Evolutionary conservation across 2,888 invertebrate genomes (phyloP), one percentile per base, ranked within the genome.

Genomic region (Tinea trinotella): DNA sequence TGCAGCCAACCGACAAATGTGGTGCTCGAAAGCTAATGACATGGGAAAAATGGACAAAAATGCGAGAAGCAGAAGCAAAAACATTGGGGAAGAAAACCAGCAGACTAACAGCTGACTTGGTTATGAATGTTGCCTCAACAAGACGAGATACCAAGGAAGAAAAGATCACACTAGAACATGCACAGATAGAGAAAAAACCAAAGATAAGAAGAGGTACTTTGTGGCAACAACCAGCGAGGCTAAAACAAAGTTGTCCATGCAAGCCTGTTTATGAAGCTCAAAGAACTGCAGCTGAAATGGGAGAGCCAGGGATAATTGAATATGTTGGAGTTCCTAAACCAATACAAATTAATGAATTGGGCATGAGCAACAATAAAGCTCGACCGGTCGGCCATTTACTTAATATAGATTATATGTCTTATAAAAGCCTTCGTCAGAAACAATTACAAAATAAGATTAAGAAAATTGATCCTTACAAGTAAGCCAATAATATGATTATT

Each of bases 41-140:
- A 13, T 84, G 85, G 85, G 78, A 82, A 57, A 73, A 76, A 65
- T 84, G 84, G 83, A 67, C 79, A 57, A 62, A 67, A 59, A 76
- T 80, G 46, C 67, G 85, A 57, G 66, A 68, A 59, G 71, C 75
- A 2, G 83, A 83, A 60, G 69, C 67, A 0, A 59, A 58, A 4
- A 61, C 63, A 22, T 65, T 85, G 22, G 70, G 65, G 0, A 58
- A 65, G 48, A 63, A 57, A 44, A 64, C 71, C 0, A 53, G 62
- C 1, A 64, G 72, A 55, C 62, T 67, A 30, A 75, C 81, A 34
- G 70, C 59, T 1, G 81, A 84, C 55, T 61, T 85, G 15, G 60
- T 71, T 7, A 83, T 85, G 82, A 84, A 84, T 58, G 58, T 74
- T 17, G 52, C 71, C 9, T 71, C 72, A 36, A 70, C 68, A 30